A percentile compares a stretch with the other conserved stretches of the same genome.
phyloP scores from a whole-genome alignment of 2,113 vertebrate species.

The Psephotus haematonotus region DNA sequence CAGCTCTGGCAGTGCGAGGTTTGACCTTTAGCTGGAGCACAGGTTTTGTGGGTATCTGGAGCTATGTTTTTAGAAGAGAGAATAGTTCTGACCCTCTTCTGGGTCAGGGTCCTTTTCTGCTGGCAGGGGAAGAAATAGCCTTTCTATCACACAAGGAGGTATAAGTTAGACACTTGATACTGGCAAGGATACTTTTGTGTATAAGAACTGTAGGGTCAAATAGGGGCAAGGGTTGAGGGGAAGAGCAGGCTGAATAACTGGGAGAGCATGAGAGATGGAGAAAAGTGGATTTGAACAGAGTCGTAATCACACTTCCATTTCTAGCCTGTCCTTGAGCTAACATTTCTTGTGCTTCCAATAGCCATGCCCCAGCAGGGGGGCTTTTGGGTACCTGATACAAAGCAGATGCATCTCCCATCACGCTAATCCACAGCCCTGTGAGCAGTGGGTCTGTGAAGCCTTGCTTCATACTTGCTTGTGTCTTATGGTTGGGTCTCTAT shows the following conservation, averaged over 20 bases:
- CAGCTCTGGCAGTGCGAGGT: neutral
- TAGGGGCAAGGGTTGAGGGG: neutral
- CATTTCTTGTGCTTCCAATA: neutral
- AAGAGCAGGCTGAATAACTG: neutral
- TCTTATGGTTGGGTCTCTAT: rapidly evolving
- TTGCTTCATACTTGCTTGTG: rapidly evolving
- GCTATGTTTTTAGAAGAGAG: neutral
- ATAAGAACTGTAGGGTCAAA: neutral
- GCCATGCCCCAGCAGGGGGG: rapidly evolving
- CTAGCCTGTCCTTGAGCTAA: neutral
- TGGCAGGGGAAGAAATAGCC: neutral
- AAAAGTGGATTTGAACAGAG: neutral
- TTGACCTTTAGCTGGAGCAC: neutral
- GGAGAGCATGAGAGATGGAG: neutral
- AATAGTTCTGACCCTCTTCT: neutral
- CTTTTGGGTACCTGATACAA: rapidly evolving
- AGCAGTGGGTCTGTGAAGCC: neutral
- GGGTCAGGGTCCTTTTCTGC: neutral
- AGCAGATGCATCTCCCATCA: neutral
- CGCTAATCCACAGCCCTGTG: neutral
- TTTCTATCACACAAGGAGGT: neutral
- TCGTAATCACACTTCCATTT: neutral
- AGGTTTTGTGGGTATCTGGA: neutral
- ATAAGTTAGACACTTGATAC: neutral
- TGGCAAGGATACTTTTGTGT: neutral